Percentiles rank a stretch among this genome's conserved stretches.
Conservation (phyloP, 1,140 invertebrate genomes). For the Drosophila pruinosa region DNA sequence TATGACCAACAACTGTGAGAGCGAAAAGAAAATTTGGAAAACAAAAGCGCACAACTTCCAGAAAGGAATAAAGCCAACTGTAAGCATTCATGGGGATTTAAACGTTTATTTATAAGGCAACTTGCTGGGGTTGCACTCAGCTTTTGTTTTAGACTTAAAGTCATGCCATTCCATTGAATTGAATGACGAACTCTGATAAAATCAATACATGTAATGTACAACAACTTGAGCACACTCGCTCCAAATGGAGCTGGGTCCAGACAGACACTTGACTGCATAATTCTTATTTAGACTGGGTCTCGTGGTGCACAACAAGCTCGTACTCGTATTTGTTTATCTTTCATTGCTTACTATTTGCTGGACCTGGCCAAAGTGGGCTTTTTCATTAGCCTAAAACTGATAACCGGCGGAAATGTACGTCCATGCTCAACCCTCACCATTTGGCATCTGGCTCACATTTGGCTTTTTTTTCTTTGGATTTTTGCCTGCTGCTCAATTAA, state of each 20-base stretch:
- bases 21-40: slow-evolving; percentile 62
- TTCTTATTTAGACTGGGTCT: slow-evolving; percentile 31
- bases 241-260: slow-evolving; percentile 13
- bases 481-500: slow-evolving; percentile 67
- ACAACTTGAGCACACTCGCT: slow-evolving; percentile 36
- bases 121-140: slow-evolving; percentile 5
- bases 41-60: slow-evolving; percentile 67
- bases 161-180: slow-evolving; percentile 66
- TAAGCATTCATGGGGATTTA: slow-evolving; percentile 80
- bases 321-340: slow-evolving; percentile 68
- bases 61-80: slow-evolving; percentile 69
- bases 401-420: slow-evolving; percentile 49
- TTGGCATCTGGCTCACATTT: slow-evolving; percentile 17
- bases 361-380: neutral
- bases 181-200: slow-evolving; percentile 55
- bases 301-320: slow-evolving; percentile 9
- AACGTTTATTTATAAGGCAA: slow-evolving; percentile 76
- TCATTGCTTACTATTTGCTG: slow-evolving; percentile 68
- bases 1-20: slow-evolving; percentile 53
- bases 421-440: slow-evolving; percentile 17
- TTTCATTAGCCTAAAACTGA: slow-evolving; percentile 53
- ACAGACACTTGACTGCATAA: slow-evolving; percentile 26
- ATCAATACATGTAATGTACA: too few species aligned
- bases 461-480: slow-evolving; percentile 26
- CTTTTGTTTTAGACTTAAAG: slow-evolving; percentile 48